Evolutionary conservation across 2,113 vertebrate genomes (phyloP).

Genomic region (Caranx melampygus): DNA sequence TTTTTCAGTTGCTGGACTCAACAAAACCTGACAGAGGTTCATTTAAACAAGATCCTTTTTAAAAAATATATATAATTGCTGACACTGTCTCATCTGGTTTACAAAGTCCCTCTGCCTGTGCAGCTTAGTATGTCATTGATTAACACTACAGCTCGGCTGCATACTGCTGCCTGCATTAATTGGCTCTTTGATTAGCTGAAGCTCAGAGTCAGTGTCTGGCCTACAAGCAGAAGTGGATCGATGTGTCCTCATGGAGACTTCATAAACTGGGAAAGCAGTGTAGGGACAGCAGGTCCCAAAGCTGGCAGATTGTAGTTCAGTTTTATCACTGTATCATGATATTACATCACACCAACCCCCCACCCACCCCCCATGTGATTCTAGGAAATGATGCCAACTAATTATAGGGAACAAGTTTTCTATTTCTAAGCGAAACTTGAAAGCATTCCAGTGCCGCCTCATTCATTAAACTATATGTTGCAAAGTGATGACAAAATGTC

Average conservation of each 20-base stretch:
- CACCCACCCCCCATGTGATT: background rate
- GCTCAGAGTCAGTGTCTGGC: slow-evolving; percentile 50
- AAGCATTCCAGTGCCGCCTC: background rate
- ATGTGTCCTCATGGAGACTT: slow-evolving; percentile 57
- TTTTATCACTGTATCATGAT: slow-evolving; percentile 9
- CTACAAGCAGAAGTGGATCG: slow-evolving; percentile 43
- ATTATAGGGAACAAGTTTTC: slow-evolving; percentile 15
- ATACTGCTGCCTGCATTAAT: slow-evolving; percentile 52
- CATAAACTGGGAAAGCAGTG: slow-evolving; percentile 9
- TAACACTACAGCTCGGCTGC: background rate
- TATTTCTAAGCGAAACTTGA: slow-evolving; percentile 33
- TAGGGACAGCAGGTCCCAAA: background rate
- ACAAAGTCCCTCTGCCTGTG: slow-evolving; percentile 34
- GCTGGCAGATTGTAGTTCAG: background rate
- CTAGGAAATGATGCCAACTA: slow-evolving; percentile 29
- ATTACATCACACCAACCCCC: background rate
- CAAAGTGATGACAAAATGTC: background rate
- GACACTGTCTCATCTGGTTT: slow-evolving; percentile 29
- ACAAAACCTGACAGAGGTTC: slow-evolving; percentile 1
- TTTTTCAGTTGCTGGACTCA: background rate
- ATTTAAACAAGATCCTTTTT: slow-evolving; percentile 8
- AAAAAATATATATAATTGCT: background rate
- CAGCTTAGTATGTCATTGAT: slow-evolving; percentile 53
- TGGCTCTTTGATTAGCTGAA: slow-evolving; percentile 62
- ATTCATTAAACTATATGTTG: background rate